Percentiles rank a stretch among this genome's conserved stretches.
Conservation (phyloP, 2,797 vertebrate species). For the Sebastes taczanowskii region DNA sequence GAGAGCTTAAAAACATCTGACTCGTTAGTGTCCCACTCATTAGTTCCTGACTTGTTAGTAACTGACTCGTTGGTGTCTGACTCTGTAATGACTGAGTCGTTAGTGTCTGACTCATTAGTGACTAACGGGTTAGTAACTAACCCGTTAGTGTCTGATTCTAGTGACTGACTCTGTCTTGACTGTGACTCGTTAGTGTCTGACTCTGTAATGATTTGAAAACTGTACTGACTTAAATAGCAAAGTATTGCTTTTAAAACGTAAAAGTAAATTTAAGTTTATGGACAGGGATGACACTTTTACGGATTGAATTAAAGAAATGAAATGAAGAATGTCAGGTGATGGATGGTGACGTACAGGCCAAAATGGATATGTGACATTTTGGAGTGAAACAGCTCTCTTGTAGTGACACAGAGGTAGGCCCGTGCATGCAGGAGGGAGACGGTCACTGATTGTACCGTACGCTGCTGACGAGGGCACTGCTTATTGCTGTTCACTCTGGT, state of each 20-base stretch:
- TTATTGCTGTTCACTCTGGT: constrained; percentile 57
- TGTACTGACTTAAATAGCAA: neutral
- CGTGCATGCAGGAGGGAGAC: neutral
- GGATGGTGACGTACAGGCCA: neutral
- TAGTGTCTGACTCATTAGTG: neutral
- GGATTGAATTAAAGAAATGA: neutral
- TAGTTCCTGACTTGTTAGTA: too few species aligned
- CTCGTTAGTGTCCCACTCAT: too few species aligned
- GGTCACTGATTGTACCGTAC: constrained; percentile 25
- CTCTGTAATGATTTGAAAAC: neutral
- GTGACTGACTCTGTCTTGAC: neutral
- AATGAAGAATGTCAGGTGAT: neutral
- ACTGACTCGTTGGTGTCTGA: neutral
- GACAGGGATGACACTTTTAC: neutral
- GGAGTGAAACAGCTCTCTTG: neutral
- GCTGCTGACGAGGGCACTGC: constrained; percentile 49
- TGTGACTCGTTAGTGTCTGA: neutral
- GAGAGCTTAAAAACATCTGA: neutral
- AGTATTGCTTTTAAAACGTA: neutral
- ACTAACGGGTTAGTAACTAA: too few species aligned
- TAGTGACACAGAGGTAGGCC: neutral
- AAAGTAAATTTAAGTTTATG: neutral
- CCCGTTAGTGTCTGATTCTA: too few species aligned
- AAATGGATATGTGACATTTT: constrained; percentile 10
- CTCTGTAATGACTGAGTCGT: neutral